Conservation (phyloP, 2,888 invertebrate species). For the Ennomos erosarius region DNA sequence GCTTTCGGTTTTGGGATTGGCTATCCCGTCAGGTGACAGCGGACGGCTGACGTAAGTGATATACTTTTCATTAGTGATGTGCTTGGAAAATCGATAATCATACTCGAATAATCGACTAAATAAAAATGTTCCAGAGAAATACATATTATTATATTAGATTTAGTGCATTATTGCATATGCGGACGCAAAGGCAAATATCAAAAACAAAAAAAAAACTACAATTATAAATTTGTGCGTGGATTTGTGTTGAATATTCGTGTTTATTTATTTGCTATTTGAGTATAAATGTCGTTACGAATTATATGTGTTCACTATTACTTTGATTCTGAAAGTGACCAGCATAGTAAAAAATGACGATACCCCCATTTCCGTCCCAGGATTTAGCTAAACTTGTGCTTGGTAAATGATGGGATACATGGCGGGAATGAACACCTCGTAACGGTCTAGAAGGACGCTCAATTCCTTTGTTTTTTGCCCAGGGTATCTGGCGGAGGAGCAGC, state of each 20-base stretch:
- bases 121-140: slow-evolving; percentile 1
- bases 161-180: no score
- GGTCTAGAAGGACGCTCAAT: slow-evolving; percentile 31
- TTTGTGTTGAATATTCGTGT: slow-evolving; percentile 22
- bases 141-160: no score
- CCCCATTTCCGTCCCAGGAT: slow-evolving; percentile 76
- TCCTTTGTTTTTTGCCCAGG: slow-evolving; percentile 58
- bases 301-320: slow-evolving; percentile 19
- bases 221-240: slow-evolving; percentile 28
- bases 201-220: neutral
- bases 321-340: neutral
- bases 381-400: slow-evolving; percentile 79
- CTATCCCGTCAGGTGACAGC: slow-evolving; percentile 31
- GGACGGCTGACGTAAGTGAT: slow-evolving; percentile 6
- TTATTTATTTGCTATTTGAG: slow-evolving; percentile 24
- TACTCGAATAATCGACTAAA: slow-evolving; percentile 9
- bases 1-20: slow-evolving; percentile 36
- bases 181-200: neutral
- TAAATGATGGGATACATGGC: slow-evolving; percentile 66
- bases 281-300: slow-evolving; percentile 6
- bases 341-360: slow-evolving; percentile 61
- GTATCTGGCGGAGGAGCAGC: slow-evolving; percentile 79
- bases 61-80: neutral
- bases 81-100: neutral
- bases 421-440: slow-evolving; percentile 62